Percentiles rank a stretch among this genome's conserved stretches.
Evolutionary conservation across 2,113 vertebrate genomes (phyloP).

Genomic region (Megaceryle maxima): DNA sequence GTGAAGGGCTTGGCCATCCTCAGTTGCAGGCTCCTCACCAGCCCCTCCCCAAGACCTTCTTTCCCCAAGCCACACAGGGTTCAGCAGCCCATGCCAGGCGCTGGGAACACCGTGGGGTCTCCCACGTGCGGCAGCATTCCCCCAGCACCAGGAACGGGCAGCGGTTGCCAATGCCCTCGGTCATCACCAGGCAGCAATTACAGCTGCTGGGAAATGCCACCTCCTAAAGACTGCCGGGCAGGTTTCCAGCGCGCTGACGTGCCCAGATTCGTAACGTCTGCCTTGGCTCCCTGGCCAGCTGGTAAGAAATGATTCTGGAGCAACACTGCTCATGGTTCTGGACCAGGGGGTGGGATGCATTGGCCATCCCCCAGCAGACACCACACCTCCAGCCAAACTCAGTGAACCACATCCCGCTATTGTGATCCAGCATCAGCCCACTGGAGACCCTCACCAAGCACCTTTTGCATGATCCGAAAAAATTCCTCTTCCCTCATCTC

Average conservation of each 20-base stretch:
- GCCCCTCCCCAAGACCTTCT: accelerated
- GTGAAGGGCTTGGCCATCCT: neutral
- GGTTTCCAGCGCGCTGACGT: accelerated
- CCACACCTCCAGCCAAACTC: neutral
- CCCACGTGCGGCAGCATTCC: accelerated
- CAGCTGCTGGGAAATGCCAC: neutral
- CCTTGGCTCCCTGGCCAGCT: neutral
- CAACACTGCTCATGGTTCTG: neutral
- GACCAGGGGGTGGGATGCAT: accelerated
- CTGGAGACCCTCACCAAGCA: neutral
- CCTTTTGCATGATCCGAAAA: accelerated
- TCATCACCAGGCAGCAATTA: neutral
- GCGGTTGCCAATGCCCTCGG: accelerated
- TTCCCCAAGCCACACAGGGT: accelerated
- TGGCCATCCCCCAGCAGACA: neutral
- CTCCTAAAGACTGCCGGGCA: neutral
- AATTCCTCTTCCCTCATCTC: neutral
- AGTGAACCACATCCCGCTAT: accelerated
- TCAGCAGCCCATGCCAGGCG: neutral
- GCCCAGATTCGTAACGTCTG: accelerated
- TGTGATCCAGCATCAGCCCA: accelerated
- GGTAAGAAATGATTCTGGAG: too few relatives aligned
- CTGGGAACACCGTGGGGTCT: too few relatives aligned
- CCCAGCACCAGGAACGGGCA: accelerated
- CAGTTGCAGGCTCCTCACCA: neutral